Evolutionary conservation across 2,888 invertebrate genomes (phyloP), one percentile per base, ranked within the genome.

Genomic region (Rhagophthalmus giganteus): DNA sequence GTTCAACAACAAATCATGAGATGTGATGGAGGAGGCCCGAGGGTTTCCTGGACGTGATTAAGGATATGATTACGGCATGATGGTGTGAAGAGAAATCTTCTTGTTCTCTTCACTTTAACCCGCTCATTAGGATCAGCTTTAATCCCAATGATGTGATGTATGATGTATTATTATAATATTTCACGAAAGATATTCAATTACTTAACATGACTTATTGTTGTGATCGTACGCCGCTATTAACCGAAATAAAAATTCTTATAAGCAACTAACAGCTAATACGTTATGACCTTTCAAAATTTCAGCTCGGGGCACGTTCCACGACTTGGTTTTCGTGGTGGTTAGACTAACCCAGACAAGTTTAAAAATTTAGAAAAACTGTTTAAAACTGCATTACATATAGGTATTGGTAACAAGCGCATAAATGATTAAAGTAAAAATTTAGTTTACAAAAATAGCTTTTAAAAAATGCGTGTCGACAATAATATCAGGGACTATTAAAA

Each of bases 121-220:
- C 54, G 45, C 45, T 54, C 45, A 49, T 54, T 54, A 54, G 44
- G 39, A 49, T 54, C 44, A 41, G 27, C 24, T 49, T 49, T 54
- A 54, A 54, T 54, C 34, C 45, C 40, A 40, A 30, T 54, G 44
- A 49, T 49, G 28, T 54, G 54, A 54, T 54, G 45, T 54, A 54
- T 46, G 49, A 49, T 40, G 41, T 39, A 40, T 54, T 45, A 54
- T 54, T 49, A 54, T 35, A 39, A 49, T 40, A 54, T 34, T 41
- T 41, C 38, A 38, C 33, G 44, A 37, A 44, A 39, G 38, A 7
- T 47, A 47, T 47, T 53, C 53, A 47, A 53, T 53, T 47, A 47
- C 41, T 47, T 37, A 47, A 45, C 42, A 51, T 51, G 51, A 51
- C 51, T 45, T 45, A 51, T 51, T 51, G 45, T 33, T 34, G 34